phyloP scores from a whole-genome alignment of 2,888 invertebrate species.

The Eurois occulta region DNA sequence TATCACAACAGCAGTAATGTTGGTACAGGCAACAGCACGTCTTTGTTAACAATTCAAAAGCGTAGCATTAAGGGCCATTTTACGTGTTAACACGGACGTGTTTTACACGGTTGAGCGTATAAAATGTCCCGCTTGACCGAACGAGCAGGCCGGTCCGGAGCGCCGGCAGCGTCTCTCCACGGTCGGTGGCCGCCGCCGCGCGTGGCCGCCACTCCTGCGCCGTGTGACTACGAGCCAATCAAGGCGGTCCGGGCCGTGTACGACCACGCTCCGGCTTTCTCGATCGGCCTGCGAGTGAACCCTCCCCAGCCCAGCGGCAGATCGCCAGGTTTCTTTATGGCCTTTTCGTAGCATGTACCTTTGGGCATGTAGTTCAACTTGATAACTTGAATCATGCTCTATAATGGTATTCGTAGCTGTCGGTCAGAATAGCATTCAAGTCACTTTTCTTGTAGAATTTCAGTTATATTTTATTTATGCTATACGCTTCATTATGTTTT shows the following conservation, averaged over 20 bases:
- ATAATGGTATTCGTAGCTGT: constrained; percentile 1
- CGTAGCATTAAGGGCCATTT: neutral
- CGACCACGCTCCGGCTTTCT: constrained; percentile 91
- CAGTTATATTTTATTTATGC: constrained; percentile 1
- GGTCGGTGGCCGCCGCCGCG: constrained; percentile 94
- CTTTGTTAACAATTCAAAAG: neutral
- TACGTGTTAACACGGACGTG: constrained; percentile 17
- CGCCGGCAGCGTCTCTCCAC: constrained; percentile 95
- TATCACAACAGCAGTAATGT: constrained; percentile 16
- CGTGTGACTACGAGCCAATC: constrained; percentile 96
- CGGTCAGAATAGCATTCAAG: constrained; percentile 7
- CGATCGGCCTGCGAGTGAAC: constrained; percentile 90
- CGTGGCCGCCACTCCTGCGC: constrained; percentile 94
- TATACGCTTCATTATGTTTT: constrained; percentile 1
- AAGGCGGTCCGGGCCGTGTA: constrained; percentile 91
- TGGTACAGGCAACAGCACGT: constrained; percentile 17
- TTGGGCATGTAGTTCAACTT: constrained; percentile 35
- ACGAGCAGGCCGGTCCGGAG: constrained; percentile 91
- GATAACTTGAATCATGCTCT: constrained; percentile 2
- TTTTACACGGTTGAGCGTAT: constrained; percentile 49
- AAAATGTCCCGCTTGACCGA: constrained; percentile 58
- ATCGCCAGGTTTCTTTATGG: constrained; percentile 88
- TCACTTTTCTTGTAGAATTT: constrained; percentile 3
- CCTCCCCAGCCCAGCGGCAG: constrained; percentile 84
- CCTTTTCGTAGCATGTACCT: constrained; percentile 57